Evolutionary conservation across 2,888 invertebrate species (phyloP), one percentile per base, ranked within the genome.

Genomic region (Amorpha juglandis): DNA sequence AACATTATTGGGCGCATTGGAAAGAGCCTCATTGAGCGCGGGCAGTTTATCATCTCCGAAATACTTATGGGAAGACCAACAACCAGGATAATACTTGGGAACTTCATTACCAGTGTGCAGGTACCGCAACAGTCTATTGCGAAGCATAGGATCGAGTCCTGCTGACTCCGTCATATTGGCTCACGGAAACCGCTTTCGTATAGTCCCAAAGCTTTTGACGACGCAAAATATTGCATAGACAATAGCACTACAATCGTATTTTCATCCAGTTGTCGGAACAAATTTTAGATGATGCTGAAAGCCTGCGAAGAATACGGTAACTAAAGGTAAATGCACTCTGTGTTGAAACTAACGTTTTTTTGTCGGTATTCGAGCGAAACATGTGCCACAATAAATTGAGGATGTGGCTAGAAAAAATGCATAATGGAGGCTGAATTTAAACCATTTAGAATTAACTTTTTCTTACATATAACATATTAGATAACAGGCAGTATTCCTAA

Each of bases 81-180:
- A 92, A 48, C 94, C 94, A 62, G 95, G 94, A 71, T 87, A 94
- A 78, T 95, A 95, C 68, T 91, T 92, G 0, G 94, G 93, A 16
- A 86, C 71, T 72, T 94, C 94, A 77, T 88, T 89, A 1, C 94
- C 95, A 63, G 94, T 90, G 71, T 94, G 94, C 9, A 95, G 79
- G 73, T 88, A 95, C 64, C 94, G 87, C 50, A 86, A 85, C 68
- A 95, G 78, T 63, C 89, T 85, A 70, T 88, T 91, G 67, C 85
- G 86, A 45, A 91, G 76, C 64, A 78, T 78, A 21, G 84, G 80
- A 76, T 90, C 86, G 65, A 92, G 80, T 48, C 74, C 65, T 38
- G 71, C 71, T 64, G 80, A 69, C 70, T 84, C 81, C 70, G 86
- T 80, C 88, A 89, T 90, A 75, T 76, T 82, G 64, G 65, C 63